phyloP scores from a whole-genome alignment of 2,888 invertebrate species.

The Machimus atricapillus region DNA sequence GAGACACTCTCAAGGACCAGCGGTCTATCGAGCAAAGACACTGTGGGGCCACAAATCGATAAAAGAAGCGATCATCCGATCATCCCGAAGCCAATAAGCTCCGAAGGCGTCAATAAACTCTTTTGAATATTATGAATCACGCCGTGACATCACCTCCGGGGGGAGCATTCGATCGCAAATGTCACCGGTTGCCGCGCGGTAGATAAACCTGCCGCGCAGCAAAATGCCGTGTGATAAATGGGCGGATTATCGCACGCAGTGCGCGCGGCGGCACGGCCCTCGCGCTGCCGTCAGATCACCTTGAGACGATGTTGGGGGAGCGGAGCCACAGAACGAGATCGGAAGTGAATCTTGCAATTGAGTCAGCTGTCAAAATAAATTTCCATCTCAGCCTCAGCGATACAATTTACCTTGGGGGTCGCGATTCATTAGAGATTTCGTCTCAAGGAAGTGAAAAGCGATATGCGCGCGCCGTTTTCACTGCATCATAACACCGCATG shows the following conservation, averaged over 20 bases:
- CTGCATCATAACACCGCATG: not conserved
- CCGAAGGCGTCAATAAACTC: slow-evolving; percentile 10
- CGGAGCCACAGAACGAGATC: not conserved
- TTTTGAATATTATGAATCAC: not conserved
- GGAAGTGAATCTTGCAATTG: slow-evolving; percentile 16
- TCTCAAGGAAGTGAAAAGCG: slow-evolving; percentile 19
- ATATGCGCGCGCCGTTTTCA: slow-evolving; percentile 6
- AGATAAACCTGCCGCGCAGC: not conserved
- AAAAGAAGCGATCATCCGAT: not conserved
- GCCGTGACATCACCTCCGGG: not conserved
- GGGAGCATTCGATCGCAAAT: not conserved
- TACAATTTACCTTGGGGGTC: slow-evolving; percentile 19
- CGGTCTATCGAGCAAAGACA: not conserved
- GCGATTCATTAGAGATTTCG: not conserved
- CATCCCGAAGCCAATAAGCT: not conserved
- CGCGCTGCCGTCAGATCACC: not conserved
- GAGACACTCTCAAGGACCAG: not conserved
- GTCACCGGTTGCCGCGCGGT: not conserved
- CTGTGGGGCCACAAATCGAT: not conserved
- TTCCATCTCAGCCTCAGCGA: not conserved
- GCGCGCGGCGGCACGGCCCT: no score
- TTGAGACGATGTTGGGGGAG: not conserved
- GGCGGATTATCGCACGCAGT: not conserved
- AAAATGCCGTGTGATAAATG: not conserved
- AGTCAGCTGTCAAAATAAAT: slow-evolving; percentile 31